Conservation (phyloP, 2,888 invertebrate genomes). For the Ischnus inquisitorius region DNA sequence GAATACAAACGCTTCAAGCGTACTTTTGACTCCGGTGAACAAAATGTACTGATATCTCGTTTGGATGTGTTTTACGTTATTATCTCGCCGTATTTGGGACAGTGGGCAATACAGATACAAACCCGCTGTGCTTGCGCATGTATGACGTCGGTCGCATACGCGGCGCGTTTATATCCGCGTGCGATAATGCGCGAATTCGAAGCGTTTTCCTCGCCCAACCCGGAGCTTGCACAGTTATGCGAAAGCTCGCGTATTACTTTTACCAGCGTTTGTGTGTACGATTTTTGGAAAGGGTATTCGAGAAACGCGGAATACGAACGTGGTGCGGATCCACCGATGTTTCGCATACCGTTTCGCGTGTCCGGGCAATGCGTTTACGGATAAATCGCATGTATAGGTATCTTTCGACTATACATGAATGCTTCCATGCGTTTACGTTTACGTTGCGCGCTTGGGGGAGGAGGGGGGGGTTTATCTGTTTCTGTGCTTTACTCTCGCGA, state of each 20-base stretch:
- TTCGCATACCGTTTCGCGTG: constrained; percentile 37
- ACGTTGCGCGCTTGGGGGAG: not conserved
- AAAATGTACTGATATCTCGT: constrained; percentile 36
- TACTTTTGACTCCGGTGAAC: constrained; percentile 55
- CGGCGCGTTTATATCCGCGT: constrained; percentile 9
- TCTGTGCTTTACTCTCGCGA: constrained; percentile 26
- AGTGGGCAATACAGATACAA: constrained; percentile 13
- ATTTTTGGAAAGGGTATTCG: constrained; percentile 17
- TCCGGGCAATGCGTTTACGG: constrained; percentile 10
- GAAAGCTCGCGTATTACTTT: constrained; percentile 39
- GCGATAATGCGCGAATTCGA: constrained; percentile 48
- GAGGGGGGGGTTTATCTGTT: constrained; percentile 18
- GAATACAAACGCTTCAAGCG: constrained; percentile 59
- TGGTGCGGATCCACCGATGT: constrained; percentile 14
- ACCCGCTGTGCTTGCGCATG: not conserved
- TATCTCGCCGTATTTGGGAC: constrained; percentile 8
- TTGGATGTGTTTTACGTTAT: constrained; percentile 36
- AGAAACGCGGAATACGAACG: constrained; percentile 9
- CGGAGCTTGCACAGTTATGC: constrained; percentile 31
- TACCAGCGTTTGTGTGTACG: not conserved
- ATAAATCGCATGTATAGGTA: constrained; percentile 42
- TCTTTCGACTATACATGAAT: constrained; percentile 60
- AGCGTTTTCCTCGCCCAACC: constrained; percentile 25
- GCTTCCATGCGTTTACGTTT: constrained; percentile 43
- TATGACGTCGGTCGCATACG: constrained; percentile 11